These are phyloP conservation scores for Halcyon badia DNA, from an alignment of 2,797 vertebrate species.

Conservation along the genomic window DNA sequence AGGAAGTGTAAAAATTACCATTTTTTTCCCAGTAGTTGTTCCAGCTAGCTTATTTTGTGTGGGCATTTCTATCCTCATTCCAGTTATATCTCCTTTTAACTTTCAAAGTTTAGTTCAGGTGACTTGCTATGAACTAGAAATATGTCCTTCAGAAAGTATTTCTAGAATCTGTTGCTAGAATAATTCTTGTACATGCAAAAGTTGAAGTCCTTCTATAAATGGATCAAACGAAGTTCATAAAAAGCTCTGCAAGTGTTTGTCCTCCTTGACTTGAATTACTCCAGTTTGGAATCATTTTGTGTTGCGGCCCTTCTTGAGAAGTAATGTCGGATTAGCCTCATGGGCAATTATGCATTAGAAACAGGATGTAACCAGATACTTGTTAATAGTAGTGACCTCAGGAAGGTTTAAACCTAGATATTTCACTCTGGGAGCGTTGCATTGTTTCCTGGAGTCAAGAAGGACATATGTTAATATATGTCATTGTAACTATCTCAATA, in stretches of 20 bases:
- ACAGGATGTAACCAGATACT: background rate
- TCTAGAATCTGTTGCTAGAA: background rate
- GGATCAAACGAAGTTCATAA: background rate
- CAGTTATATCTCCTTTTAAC: background rate
- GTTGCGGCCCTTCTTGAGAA: background rate
- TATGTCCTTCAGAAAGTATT: background rate
- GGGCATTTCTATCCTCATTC: background rate
- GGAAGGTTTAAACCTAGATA: background rate
- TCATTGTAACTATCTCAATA: background rate
- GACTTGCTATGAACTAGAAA: background rate
- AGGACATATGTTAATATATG: background rate
- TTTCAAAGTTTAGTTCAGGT: background rate
- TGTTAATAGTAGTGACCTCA: background rate
- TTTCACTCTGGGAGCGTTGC: background rate
- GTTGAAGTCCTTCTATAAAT: background rate
- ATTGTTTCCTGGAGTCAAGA: background rate
- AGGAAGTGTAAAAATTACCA: background rate
- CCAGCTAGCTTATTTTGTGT: background rate
- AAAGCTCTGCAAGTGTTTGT: background rate
- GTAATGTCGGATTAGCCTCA: background rate
- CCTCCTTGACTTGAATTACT: background rate
- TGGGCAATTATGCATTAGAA: background rate
- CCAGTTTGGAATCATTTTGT: background rate
- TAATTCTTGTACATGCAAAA: background rate
- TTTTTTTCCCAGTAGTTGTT: background rate